Conservation (phyloP, 1,140 invertebrate species). For the Contarinia nasturtii region DNA sequence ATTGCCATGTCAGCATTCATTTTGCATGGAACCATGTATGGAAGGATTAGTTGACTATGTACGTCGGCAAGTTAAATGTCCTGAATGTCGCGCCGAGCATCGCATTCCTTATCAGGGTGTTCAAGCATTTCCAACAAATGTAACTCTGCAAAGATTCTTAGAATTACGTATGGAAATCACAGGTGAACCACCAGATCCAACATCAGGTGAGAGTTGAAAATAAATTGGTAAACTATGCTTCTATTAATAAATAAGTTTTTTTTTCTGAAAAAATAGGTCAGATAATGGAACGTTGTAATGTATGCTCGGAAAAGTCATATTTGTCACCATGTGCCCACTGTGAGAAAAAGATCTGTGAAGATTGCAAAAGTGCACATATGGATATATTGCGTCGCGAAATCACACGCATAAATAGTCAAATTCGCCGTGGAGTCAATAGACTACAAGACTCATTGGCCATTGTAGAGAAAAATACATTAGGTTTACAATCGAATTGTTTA, state of each 20-base stretch:
- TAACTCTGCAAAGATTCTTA: constrained; percentile 84
- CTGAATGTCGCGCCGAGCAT: constrained; percentile 95
- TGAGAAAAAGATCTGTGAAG: constrained; percentile 78
- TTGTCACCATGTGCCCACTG: constrained; percentile 80
- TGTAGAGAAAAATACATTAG: constrained; percentile 68
- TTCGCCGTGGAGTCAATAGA: constrained; percentile 64
- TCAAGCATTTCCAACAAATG: constrained; percentile 88
- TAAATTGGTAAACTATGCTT: too few species aligned
- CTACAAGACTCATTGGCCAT: constrained; percentile 65
- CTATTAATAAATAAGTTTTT: too few species aligned
- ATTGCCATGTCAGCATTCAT: constrained; percentile 98
- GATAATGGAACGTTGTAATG: constrained; percentile 68
- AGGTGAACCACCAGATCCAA: constrained; percentile 74
- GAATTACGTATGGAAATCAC: constrained; percentile 90
- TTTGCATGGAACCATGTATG: constrained; percentile 96
- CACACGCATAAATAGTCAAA: constrained; percentile 69
- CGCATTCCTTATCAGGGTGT: constrained; percentile 91
- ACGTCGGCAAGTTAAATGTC: constrained; percentile 89
- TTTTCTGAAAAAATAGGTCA: too few species aligned
- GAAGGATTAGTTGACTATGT: constrained; percentile 92
- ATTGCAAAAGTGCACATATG: constrained; percentile 87
- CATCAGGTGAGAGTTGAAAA: constrained; percentile 37
- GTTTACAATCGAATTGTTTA: constrained; percentile 65
- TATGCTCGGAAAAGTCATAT: constrained; percentile 90
- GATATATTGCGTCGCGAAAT: constrained; percentile 90